Base-by-base conservation (phyloP, 2,797 vertebrate genomes). In the Ara ararauna region DNA sequence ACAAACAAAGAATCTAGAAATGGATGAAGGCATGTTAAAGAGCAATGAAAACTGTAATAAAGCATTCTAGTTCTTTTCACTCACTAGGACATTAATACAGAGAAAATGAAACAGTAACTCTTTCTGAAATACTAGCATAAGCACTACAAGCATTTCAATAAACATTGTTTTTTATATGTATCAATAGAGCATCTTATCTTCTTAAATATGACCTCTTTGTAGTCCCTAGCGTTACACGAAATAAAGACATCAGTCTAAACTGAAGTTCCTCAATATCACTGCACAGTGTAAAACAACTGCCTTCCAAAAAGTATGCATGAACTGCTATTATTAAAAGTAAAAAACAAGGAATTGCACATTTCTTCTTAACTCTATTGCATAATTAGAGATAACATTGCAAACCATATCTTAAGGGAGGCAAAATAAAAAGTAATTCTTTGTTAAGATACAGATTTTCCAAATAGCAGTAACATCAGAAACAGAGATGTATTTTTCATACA, bases 261-360 rank as follows among this genome's bases (percentile, higher is more conserved):
- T 94, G 95, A 97, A 89, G 77, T 71, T 96, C 56, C 50, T 51
- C 77, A 66, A 10, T 89, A 96, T 81, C 42, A 71, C 34, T 48
- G 34, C 34, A 90, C 16, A 94, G 73, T 87, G 93, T 94, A 96
- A 96, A 93, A 91, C 67, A 94, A 91, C n/a, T 29, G 38, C 65
- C 61, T 96, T 94, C 60, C 90, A 92, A 84, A 97, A 96, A 87
- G 64, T 4, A n/a, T 22, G 38, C 45, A 91, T 79, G 72, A 42
- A 42, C 86, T 30, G 10, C 29, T 90, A 94, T 93, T 40, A 94
- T 42, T 95, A 89, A 62, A 96, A 89, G 64, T 73, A 67, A 87
- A 96, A 97, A 97, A 80, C 67, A 95, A 71, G 29, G 75, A 94
- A 95, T 77, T 96, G 79, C 77, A 78, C 44, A 80, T 67, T 96